These are phyloP conservation scores for Peromyscus nudipes DNA, from an alignment of 2,797 vertebrate genomes.

Conservation along the genomic window DNA sequence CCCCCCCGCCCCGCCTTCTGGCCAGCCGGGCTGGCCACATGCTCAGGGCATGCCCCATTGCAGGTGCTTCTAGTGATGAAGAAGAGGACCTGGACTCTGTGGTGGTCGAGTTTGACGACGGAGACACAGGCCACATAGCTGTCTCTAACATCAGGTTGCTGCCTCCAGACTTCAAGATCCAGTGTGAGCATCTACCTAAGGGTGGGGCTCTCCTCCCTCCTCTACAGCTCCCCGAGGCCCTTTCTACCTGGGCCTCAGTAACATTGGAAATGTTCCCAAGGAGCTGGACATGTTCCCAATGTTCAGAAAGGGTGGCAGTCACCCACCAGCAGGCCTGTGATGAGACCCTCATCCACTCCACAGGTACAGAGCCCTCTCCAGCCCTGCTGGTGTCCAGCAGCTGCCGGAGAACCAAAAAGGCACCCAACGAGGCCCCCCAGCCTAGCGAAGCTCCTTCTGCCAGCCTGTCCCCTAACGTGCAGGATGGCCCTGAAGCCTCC, in stretches of 20 bases:
- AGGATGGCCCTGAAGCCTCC: conserved; percentile 81
- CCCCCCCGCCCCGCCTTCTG: too few species aligned
- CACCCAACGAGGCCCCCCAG: conserved; percentile 87
- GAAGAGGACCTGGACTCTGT: conserved; percentile 93
- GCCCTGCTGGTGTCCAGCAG: conserved; percentile 91
- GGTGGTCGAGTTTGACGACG: conserved; percentile 97
- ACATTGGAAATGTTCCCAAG: too few species aligned
- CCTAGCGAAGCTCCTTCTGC: conserved; percentile 86
- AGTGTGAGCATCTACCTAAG: conserved; percentile 90
- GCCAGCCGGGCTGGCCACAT: accelerated
- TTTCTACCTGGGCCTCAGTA: neutral
- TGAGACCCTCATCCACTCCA: neutral
- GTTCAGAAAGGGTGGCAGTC: too few species aligned
- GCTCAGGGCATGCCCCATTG: neutral
- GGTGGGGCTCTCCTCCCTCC: neutral
- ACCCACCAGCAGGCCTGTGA: accelerated
- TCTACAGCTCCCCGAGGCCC: neutral
- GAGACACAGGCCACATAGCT: conserved; percentile 96
- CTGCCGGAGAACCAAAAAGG: conserved; percentile 88
- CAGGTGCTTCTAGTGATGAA: conserved; percentile 89
- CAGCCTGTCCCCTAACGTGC: conserved; percentile 88
- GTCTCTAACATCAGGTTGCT: conserved; percentile 96
- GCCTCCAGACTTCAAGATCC: conserved; percentile 97
- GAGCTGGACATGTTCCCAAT: neutral
- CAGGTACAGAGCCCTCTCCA: conserved; percentile 94